Base-by-base conservation (phyloP, 2,797 vertebrate species). In the Varecia variegata region DNA sequence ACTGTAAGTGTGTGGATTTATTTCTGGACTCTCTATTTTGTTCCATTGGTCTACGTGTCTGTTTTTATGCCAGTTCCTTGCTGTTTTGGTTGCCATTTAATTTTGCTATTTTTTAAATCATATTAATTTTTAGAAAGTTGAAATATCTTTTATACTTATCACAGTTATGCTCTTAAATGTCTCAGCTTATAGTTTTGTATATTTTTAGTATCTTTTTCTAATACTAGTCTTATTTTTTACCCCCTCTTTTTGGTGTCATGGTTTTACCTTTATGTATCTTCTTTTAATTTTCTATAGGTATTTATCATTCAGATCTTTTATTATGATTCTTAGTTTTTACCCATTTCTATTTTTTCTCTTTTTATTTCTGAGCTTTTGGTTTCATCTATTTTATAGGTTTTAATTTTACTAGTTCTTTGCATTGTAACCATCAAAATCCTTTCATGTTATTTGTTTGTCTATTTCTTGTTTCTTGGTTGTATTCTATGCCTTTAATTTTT, bases 211-310 rank as follows among this genome's bases (percentile, higher is more conserved):
- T 38, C 8, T 35, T 77, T 90, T 91, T 67, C 5, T 77, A 68
- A 73, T 76, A 68, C 45, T 40, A 77, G 35, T 73, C 38, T 62
- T 80, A 54, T 60, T 94, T 38, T 50, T 82, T 47, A 20, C 2
- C 2, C 1, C 10, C 1, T 23, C 13, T 50, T 71, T 65, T 68
- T 70, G 58, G 21, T 87, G 13, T 32, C 32, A n/a, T 94, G 20
- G 3, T 45, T 88, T 96, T 68, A 87, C 23, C 25, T 79, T 94
- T 86, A 74, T 77, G 84, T 79, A 88, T 50, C 23, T 84, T 84
- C 13, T 14, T 90, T 90, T 82, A 76, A 18, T 80, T 87, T 89
- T 93, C 45, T 92, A 7, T 73, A 27, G 82, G 30, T 52, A 23
- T 45, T 74, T 84, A 88, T 2, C 85, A 10, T 76, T 77, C 91